These are phyloP conservation scores for Nomada ferruginata DNA, from an alignment of 2,888 invertebrate genomes.

Conservation along the genomic window DNA sequence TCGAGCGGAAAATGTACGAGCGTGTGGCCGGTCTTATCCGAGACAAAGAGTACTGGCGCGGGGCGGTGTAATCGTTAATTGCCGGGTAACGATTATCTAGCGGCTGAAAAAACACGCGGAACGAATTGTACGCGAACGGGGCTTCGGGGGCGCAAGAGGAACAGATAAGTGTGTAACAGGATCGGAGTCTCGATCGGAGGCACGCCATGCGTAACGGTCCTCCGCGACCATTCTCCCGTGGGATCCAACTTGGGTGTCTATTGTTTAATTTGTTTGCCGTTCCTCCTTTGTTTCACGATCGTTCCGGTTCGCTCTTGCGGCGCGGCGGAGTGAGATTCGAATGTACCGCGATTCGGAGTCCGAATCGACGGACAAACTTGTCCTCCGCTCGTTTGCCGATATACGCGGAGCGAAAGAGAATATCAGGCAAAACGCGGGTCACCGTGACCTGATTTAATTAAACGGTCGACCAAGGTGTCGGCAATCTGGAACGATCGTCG, in stretches of 20 bases:
- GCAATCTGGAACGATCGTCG: constrained; percentile 16
- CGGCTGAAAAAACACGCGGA: constrained; percentile 37
- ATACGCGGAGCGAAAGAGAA: background rate
- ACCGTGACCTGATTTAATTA: constrained; percentile 31
- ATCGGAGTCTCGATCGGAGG: constrained; percentile 48
- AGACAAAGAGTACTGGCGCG: constrained; percentile 24
- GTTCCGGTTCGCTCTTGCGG: constrained; percentile 17
- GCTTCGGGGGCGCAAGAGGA: constrained; percentile 24
- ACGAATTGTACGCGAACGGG: constrained; percentile 30
- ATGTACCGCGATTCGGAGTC: background rate
- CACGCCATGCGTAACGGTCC: constrained; percentile 61
- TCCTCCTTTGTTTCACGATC: constrained; percentile 5
- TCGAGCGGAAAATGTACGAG: constrained; percentile 30
- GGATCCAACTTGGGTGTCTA: constrained; percentile 35
- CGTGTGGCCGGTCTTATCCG: constrained; percentile 24
- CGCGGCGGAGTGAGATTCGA: background rate
- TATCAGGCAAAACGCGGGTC: constrained; percentile 25
- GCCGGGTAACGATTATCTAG: constrained; percentile 68
- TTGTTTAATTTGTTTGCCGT: constrained; percentile 45
- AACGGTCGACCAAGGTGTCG: constrained; percentile 6
- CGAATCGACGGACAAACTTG: no score
- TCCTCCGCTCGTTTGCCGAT: background rate
- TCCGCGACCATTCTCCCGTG: constrained; percentile 38
- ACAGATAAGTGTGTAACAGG: constrained; percentile 48
- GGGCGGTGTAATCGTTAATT: constrained; percentile 70